phyloP scores from a whole-genome alignment of 1,140 invertebrate species.

The Pemphigus obesinymphae region DNA sequence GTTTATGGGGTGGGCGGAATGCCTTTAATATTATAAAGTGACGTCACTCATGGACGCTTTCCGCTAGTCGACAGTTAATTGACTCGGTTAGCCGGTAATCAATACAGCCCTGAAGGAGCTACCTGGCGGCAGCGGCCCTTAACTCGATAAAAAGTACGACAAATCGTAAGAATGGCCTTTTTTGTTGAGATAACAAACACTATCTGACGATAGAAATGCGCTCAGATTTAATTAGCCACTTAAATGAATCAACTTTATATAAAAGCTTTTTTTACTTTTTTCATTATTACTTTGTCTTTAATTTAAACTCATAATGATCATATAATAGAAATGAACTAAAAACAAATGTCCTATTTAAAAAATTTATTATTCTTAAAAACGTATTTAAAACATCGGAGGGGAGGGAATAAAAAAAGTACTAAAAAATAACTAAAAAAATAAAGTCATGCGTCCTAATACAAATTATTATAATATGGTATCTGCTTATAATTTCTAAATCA shows the following conservation, averaged over 20 bases:
- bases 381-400: no score
- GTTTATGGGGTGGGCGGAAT: constrained; percentile 9
- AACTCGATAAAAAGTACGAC: constrained; percentile 32
- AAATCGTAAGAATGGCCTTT: constrained; percentile 8
- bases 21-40: constrained; percentile 33
- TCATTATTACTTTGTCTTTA: neutral
- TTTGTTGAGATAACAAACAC: constrained; percentile 26
- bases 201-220: neutral
- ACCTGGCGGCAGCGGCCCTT: constrained; percentile 25
- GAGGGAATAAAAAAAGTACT: no score
- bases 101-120: constrained; percentile 37
- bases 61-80: constrained; percentile 28
- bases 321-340: no score
- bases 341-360: no score
- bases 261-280: neutral
- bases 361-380: no score
- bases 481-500: no score
- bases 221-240: constrained; percentile 1
- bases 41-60: constrained; percentile 37
- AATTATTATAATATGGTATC: no score
- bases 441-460: no score
- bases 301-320: neutral
- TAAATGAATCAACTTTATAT: neutral
- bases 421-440: no score
- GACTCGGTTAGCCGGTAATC: constrained; percentile 37